Conservation (phyloP, 2,113 vertebrate genomes). For the Notiomystis cincta region DNA sequence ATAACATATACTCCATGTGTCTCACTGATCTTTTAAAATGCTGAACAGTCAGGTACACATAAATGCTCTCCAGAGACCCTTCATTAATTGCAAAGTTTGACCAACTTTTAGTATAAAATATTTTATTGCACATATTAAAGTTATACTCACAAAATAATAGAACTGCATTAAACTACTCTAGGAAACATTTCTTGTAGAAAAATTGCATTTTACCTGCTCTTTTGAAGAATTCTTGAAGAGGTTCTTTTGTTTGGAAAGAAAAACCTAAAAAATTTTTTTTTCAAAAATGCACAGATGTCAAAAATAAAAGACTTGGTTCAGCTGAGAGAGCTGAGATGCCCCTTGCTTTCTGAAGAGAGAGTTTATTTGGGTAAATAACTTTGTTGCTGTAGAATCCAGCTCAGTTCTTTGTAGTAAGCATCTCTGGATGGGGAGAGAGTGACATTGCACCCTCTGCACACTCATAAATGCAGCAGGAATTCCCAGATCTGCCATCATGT, state of each 20-base stretch:
- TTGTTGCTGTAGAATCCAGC: background rate
- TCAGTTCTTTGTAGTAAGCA: conserved; percentile 44
- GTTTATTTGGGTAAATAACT: background rate
- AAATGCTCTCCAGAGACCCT: background rate
- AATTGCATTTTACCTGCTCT: conserved; percentile 45
- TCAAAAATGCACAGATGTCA: background rate
- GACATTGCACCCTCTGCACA: conserved; percentile 18
- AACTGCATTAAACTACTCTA: background rate
- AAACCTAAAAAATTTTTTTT: background rate
- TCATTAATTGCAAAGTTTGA: background rate
- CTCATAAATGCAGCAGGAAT: conserved; percentile 65
- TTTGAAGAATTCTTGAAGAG: conserved; percentile 1
- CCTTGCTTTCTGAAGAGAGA: background rate
- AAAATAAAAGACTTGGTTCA: background rate
- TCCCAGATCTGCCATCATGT: conserved; percentile 64
- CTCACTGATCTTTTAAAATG: background rate
- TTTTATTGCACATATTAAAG: background rate
- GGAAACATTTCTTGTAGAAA: background rate
- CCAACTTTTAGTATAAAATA: background rate
- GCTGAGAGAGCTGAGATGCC: background rate
- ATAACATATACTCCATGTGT: background rate
- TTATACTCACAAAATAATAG: background rate
- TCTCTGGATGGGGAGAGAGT: conserved; percentile 31
- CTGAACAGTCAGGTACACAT: background rate
- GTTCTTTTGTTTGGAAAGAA: background rate